Evolutionary conservation across 2,888 invertebrate genomes (phyloP).

Genomic region (Epistrophe grossulariae): DNA sequence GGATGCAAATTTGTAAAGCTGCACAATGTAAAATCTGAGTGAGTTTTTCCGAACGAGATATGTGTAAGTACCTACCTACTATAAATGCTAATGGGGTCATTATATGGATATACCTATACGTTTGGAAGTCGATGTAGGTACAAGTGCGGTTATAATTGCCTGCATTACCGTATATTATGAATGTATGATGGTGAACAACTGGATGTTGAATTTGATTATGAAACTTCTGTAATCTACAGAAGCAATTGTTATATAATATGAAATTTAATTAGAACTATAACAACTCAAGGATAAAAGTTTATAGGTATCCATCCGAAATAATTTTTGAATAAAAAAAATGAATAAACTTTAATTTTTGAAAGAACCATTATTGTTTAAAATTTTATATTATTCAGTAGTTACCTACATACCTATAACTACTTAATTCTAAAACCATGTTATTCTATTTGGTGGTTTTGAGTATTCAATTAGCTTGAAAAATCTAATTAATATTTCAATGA

Average conservation of each 20-base stretch:
- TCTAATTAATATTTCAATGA: too few relatives aligned
- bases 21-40: conserved; percentile 52
- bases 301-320: conserved; percentile 20
- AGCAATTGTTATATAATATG: conserved; percentile 24
- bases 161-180: conserved; percentile 34
- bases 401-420: too few relatives aligned
- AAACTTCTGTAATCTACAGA: not conserved
- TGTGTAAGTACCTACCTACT: too few relatives aligned
- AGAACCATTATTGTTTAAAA: not conserved
- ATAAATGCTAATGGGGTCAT: conserved; percentile 58
- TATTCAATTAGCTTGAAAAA: too few relatives aligned
- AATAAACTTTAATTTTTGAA: too few relatives aligned
- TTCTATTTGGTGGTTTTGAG: too few relatives aligned
- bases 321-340: not conserved
- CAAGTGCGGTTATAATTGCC: conserved; percentile 63
- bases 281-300: conserved; percentile 13
- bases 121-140: conserved; percentile 39
- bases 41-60: conserved; percentile 15
- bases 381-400: too few relatives aligned
- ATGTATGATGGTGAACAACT: conserved; percentile 6
- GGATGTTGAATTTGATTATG: not conserved
- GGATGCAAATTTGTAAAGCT: conserved; percentile 2
- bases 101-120: conserved; percentile 37
- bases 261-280: conserved; percentile 50
- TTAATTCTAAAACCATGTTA: too few relatives aligned